Conservation (phyloP, 2,888 invertebrate species). For the Ceratothoa steindachneri region DNA sequence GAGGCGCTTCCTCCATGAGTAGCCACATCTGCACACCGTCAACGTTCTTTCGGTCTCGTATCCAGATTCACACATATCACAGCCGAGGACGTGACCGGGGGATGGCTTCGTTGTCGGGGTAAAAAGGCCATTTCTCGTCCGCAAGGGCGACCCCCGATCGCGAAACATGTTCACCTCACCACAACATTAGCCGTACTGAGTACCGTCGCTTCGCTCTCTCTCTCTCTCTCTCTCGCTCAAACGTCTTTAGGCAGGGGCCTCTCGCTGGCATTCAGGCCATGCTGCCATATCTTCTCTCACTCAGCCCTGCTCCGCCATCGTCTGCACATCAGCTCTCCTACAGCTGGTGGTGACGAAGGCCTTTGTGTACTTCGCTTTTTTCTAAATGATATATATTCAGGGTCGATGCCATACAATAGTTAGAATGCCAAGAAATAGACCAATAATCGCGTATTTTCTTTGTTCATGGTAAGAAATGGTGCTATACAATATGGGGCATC, state of each 20-base stretch:
- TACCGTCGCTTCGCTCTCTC: neutral
- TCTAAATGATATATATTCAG: neutral
- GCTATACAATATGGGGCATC: neutral
- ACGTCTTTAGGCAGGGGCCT: conserved; percentile 45
- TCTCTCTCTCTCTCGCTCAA: neutral
- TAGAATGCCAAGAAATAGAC: neutral
- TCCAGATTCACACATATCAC: conserved; percentile 45
- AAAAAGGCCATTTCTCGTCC: conserved; percentile 26
- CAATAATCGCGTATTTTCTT: neutral
- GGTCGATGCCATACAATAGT: neutral
- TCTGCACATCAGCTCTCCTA: neutral
- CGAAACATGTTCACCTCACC: conserved; percentile 36
- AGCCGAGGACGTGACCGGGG: conserved; percentile 23
- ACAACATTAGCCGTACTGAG: conserved; percentile 31
- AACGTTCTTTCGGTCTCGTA: conserved; percentile 44
- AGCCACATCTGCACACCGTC: conserved; percentile 41
- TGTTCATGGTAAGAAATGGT: neutral
- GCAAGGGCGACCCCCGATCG: conserved; percentile 36
- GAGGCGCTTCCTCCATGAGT: conserved; percentile 41
- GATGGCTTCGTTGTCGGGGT: neutral
- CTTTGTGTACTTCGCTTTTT: neutral
- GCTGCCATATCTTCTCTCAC: conserved; percentile 25
- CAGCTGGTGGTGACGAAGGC: neutral
- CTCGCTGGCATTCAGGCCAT: conserved; percentile 39
- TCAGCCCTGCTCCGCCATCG: neutral